Evolutionary conservation across 92 coral and sea anemone species (phyloP).

Genomic region (Zoanthus solanderi): DNA sequence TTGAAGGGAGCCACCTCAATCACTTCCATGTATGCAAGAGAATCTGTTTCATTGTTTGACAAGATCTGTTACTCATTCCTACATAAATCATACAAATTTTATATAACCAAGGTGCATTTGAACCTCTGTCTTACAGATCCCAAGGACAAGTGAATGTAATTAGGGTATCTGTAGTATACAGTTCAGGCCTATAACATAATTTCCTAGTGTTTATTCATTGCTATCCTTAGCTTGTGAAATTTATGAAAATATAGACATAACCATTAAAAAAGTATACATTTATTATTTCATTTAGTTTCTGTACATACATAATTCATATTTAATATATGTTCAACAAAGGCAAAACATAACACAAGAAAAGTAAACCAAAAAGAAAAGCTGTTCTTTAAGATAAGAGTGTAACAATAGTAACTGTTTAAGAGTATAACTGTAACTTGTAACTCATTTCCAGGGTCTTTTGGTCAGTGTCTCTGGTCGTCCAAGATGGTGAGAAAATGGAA

Average conservation of each 20-base stretch:
- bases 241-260: conserved; percentile 3
- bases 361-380: background rate
- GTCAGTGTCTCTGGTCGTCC: background rate
- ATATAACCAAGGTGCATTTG: background rate
- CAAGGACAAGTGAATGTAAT: too few relatives aligned
- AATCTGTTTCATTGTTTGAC: conserved; percentile 3
- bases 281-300: conserved; percentile 9
- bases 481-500: background rate
- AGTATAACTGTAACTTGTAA: background rate
- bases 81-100: background rate
- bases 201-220: conserved; percentile 1
- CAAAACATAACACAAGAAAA: background rate
- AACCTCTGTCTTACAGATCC: too few relatives aligned
- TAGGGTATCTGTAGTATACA: background rate
- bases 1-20: conserved; percentile 24
- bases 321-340: conserved; percentile 2
- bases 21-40: conserved; percentile 6
- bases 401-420: background rate
- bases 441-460: background rate
- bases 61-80: background rate
- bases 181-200: conserved; percentile 1
- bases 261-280: background rate
- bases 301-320: background rate
- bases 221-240: conserved; percentile 1
- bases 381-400: background rate